These are phyloP conservation scores for Oryzias celebensis DNA, from an alignment of 2,113 vertebrate species.

Conservation along the genomic window DNA sequence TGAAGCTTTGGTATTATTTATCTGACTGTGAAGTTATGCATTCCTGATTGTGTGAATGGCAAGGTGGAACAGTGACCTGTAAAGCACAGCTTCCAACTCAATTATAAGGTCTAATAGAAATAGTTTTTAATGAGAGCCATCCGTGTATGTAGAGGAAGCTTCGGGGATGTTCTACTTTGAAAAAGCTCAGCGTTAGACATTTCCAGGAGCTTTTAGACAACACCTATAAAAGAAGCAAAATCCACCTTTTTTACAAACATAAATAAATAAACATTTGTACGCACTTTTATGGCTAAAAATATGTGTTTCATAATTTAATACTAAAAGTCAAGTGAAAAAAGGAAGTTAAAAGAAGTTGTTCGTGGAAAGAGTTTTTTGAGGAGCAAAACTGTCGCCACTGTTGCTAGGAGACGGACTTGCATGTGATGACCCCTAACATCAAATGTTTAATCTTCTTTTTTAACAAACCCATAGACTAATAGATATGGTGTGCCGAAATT, in stretches of 20 bases:
- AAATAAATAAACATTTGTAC: too few species aligned
- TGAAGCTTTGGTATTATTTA: slow-evolving; percentile 36
- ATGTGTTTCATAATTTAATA: neutral
- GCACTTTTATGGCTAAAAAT: neutral
- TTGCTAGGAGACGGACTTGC: slow-evolving; percentile 40
- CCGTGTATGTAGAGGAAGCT: slow-evolving; percentile 28
- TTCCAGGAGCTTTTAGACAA: neutral
- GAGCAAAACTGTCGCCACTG: neutral
- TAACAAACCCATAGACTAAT: neutral
- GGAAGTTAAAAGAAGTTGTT: neutral
- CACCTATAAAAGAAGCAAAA: too few species aligned
- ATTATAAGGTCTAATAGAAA: slow-evolving; percentile 47
- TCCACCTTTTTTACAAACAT: too few species aligned
- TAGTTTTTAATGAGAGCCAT: slow-evolving; percentile 36
- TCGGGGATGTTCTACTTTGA: slow-evolving; percentile 12
- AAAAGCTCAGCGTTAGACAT: slow-evolving; percentile 10
- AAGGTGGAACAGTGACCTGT: slow-evolving; percentile 31
- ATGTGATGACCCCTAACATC: neutral
- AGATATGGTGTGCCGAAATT: too few species aligned
- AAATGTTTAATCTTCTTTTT: neutral
- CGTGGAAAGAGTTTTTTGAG: too few species aligned
- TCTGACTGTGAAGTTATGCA: slow-evolving; percentile 49
- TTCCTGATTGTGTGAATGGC: slow-evolving; percentile 30
- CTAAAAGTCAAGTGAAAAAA: slow-evolving; percentile 1
- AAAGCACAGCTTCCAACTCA: slow-evolving; percentile 36